A percentile compares a stretch with the other conserved stretches of the same genome.
These are phyloP conservation scores for Arvicola amphibius DNA, from an alignment of 2,797 vertebrate genomes.

Conservation along the genomic window DNA sequence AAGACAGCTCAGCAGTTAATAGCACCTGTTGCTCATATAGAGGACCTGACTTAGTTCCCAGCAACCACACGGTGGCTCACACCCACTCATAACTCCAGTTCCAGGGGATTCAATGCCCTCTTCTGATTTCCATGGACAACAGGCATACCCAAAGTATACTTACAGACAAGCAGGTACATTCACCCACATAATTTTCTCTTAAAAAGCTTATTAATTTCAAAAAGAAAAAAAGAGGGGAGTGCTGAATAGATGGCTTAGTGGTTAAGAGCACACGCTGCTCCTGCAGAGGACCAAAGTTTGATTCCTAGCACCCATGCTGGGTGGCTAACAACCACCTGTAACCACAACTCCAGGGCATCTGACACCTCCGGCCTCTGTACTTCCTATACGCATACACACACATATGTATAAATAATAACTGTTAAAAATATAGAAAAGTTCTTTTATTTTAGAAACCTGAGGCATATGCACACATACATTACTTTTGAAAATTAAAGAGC, in stretches of 20 bases:
- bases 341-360: background rate
- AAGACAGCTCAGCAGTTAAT: background rate
- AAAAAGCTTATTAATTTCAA: background rate
- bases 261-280: background rate
- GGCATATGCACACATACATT: background rate
- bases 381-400: background rate
- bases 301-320: background rate
- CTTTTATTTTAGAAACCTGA: constrained; percentile 4
- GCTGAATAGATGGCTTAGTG: too few relatives aligned
- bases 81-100: background rate
- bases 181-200: background rate
- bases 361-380: background rate
- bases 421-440: background rate
- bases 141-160: background rate
- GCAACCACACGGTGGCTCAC: background rate
- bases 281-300: background rate
- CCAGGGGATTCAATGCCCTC: background rate
- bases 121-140: background rate
- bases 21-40: background rate
- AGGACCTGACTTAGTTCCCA: background rate
- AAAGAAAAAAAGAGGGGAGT: background rate
- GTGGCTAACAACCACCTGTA: background rate
- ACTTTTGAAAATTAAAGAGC: constrained; percentile 37
- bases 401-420: background rate
- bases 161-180: background rate